Conservation (phyloP, 2,888 invertebrate species). For the Chorisops tibialis region DNA sequence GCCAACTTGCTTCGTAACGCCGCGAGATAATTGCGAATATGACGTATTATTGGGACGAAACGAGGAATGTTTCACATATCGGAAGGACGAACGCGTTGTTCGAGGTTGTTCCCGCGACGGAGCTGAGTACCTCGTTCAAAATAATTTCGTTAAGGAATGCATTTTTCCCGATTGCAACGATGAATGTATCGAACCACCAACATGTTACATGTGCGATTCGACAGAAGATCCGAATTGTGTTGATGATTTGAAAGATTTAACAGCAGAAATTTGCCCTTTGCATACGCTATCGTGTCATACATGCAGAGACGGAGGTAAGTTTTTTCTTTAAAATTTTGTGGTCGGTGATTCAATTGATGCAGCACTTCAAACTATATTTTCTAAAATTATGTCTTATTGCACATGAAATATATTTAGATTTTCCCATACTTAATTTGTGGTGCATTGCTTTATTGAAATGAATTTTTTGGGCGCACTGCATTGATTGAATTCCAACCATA, state of each 20-base stretch:
- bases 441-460: no score
- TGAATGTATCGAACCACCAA: conserved; percentile 10
- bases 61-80: conserved; percentile 14
- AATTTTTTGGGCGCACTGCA: no score
- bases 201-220: conserved; percentile 5
- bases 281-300: conserved; percentile 10
- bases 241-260: conserved; percentile 5
- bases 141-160: conserved; percentile 3
- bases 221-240: background rate
- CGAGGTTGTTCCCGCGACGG: conserved; percentile 10
- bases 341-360: no score
- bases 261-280: background rate
- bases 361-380: no score
- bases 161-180: conserved; percentile 9
- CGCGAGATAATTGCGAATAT: background rate
- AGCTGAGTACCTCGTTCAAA: background rate
- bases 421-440: no score
- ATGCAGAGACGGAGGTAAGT: conserved; percentile 17
- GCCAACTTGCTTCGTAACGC: background rate
- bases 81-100: conserved; percentile 5
- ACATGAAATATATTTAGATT: no score
- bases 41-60: conserved; percentile 3
- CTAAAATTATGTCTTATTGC: no score
- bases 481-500: no score
- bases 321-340: no score